phyloP scores from a whole-genome alignment of 2,113 vertebrate species.

The Dipodomys ordii region DNA sequence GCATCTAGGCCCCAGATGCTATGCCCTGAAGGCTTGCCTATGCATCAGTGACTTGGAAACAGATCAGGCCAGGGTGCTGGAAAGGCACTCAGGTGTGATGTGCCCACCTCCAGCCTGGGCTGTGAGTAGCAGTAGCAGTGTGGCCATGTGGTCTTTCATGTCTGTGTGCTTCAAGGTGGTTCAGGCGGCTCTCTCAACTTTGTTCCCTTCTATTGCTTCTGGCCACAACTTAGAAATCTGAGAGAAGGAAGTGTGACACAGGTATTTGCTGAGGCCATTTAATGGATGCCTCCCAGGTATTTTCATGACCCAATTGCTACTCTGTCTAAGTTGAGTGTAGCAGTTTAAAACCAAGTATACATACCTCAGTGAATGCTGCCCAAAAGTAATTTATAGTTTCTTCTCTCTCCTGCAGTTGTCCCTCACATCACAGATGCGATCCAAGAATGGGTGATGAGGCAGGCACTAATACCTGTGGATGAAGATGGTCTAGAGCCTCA shows the following conservation, averaged over 20 bases:
- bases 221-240: not conserved
- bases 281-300: not conserved
- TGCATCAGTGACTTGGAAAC: not conserved
- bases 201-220: not conserved
- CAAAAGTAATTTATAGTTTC: not conserved
- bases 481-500: conserved; percentile 95
- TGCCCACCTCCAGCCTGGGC: not conserved
- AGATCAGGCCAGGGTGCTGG: not conserved
- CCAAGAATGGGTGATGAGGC: conserved; percentile 98
- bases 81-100: not conserved
- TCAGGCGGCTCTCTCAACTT: not conserved
- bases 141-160: rapidly evolving
- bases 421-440: conserved; percentile 99
- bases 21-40: too few species aligned
- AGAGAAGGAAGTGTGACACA: not conserved
- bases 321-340: not conserved
- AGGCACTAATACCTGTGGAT: conserved; percentile 94
- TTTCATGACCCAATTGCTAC: not conserved
- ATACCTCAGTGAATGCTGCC: not conserved
- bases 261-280: not conserved
- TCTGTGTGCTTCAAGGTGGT: too few species aligned
- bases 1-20: not conserved
- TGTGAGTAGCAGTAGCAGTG: not conserved
- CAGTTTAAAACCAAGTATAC: not conserved
- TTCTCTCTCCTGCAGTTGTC: conserved; percentile 89